Percentiles rank a stretch among this genome's conserved stretches.
phyloP scores from a whole-genome alignment of 2,797 vertebrate genomes.

The Buphagus erythrorhynchus region DNA sequence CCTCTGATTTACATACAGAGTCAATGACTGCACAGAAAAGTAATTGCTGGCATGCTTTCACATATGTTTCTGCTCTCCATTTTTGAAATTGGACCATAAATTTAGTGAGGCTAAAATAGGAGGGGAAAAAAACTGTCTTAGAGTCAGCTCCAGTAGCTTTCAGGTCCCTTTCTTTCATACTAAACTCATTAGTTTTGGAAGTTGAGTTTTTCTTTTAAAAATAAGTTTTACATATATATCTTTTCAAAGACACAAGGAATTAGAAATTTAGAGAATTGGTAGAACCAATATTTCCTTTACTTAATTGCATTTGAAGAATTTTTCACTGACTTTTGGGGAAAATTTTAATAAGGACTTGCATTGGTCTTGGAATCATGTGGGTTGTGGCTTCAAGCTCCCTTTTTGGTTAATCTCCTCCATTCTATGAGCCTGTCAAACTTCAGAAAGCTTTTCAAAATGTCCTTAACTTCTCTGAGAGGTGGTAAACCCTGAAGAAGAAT shows the following conservation, averaged over 20 bases:
- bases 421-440: neutral
- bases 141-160: neutral
- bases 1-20: constrained; percentile 20
- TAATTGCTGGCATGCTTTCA: constrained; percentile 48
- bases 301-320: neutral
- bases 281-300: neutral
- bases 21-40: neutral
- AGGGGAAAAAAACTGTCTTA: neutral
- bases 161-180: neutral
- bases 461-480: neutral
- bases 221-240: neutral
- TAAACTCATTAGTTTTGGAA: neutral
- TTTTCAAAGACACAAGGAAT: neutral
- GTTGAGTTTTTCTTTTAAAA: neutral
- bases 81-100: constrained; percentile 57
- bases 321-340: neutral
- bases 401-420: neutral
- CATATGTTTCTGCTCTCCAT: constrained; percentile 22
- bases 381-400: neutral
- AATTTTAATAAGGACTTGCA: neutral
- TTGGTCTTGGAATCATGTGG: fast-evolving
- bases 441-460: neutral
- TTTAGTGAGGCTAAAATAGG: neutral
- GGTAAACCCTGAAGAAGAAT: neutral
- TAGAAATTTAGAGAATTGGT: neutral